Evolutionary conservation across 2,797 vertebrate genomes (phyloP).

Genomic region (Sebastes goodei): DNA sequence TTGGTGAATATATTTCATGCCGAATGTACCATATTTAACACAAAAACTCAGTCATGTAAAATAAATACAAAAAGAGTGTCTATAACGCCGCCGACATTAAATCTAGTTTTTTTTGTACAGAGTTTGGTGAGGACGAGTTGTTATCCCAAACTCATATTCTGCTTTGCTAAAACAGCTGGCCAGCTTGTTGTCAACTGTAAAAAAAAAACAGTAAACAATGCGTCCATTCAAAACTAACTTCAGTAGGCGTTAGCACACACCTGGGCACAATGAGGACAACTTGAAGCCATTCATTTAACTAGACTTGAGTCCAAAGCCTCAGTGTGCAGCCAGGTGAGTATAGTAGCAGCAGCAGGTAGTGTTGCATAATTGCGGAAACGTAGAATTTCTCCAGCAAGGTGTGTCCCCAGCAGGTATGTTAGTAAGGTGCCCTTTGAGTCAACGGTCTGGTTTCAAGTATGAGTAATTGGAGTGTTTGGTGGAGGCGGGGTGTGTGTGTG

Average conservation of each 20-base stretch:
- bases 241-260: neutral
- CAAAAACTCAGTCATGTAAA: neutral
- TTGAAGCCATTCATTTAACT: neutral
- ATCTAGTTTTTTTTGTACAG: neutral
- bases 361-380: constrained; percentile 58
- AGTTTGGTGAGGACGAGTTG: neutral
- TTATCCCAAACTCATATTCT: neutral
- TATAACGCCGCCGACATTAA: neutral
- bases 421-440: constrained; percentile 46
- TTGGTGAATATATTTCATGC: neutral
- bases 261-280: neutral
- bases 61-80: neutral
- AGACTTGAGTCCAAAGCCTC: neutral
- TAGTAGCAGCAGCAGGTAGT: neutral
- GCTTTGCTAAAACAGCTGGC: neutral
- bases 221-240: neutral
- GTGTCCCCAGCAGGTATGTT: constrained; percentile 66
- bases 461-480: constrained; percentile 43
- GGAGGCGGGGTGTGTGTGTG: constrained; percentile 25
- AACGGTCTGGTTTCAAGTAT: constrained; percentile 57
- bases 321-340: neutral
- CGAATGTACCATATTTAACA: neutral
- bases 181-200: neutral
- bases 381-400: constrained; percentile 52
- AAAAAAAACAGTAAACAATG: neutral